These are phyloP conservation scores for Cochlearius cochlearius DNA, from an alignment of 2,113 vertebrate species.

Conservation along the genomic window DNA sequence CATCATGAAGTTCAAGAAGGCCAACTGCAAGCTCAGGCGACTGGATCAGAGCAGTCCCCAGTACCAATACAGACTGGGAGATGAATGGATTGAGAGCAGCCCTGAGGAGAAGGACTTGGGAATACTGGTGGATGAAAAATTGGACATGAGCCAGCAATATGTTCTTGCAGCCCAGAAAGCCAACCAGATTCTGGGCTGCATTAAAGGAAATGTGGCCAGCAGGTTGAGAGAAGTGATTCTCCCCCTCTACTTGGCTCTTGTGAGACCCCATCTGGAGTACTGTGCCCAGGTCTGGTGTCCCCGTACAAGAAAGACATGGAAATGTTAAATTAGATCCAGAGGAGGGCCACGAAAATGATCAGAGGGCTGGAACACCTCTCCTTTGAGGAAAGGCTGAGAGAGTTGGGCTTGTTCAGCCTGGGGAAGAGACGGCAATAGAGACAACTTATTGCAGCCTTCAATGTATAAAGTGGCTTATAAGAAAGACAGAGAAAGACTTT, in stretches of 20 bases:
- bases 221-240: background rate
- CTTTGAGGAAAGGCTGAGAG: accelerated
- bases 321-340: background rate
- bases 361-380: background rate
- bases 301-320: too few species aligned
- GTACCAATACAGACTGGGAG: background rate
- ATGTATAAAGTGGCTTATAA: too few species aligned
- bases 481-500: background rate
- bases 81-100: background rate
- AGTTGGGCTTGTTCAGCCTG: background rate
- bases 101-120: background rate
- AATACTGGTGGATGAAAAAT: background rate
- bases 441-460: too few species aligned
- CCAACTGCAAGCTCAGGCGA: background rate
- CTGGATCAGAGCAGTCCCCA: background rate
- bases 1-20: background rate
- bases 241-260: accelerated
- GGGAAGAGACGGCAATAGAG: background rate
- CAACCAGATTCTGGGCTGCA: background rate
- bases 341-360: accelerated
- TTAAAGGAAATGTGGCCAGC: accelerated
- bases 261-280: background rate
- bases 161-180: background rate
- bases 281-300: background rate
- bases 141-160: background rate